phyloP scores from a whole-genome alignment of 2,113 vertebrate species.

The Bufo gargarizans region DNA sequence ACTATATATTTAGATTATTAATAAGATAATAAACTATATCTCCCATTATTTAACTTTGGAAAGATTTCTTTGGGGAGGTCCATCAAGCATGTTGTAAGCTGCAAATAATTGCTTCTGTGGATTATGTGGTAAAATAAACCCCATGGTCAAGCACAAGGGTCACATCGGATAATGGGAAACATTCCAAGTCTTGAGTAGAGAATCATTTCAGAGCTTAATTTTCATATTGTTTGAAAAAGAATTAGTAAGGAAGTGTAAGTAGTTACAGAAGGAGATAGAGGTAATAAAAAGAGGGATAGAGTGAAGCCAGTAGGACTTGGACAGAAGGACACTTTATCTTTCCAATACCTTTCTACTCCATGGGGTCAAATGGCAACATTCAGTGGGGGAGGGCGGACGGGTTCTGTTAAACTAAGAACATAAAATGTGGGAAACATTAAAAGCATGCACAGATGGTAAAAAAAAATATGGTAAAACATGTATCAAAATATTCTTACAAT shows the following conservation, averaged over 20 bases:
- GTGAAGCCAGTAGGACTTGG: conserved; percentile 67
- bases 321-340: conserved; percentile 60
- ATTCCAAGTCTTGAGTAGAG: not conserved
- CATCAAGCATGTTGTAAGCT: not conserved
- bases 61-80: not conserved
- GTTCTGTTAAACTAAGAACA: conserved; percentile 90
- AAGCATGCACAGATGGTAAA: conserved; percentile 63
- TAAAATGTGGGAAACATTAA: conserved; percentile 78
- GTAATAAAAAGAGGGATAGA: conserved; percentile 63
- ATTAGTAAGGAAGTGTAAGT: conserved; percentile 34
- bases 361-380: conserved; percentile 96
- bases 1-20: no score
- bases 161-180: not conserved
- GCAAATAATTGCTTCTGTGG: not conserved
- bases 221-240: not conserved
- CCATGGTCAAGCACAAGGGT: not conserved
- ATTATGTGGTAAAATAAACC: not conserved
- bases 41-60: not conserved
- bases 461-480: not conserved
- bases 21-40: not conserved
- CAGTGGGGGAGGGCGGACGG: conserved; percentile 90
- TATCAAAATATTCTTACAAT: not conserved
- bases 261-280: conserved; percentile 68
- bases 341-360: conserved; percentile 98
- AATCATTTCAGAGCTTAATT: not conserved